Conservation (phyloP, 2,888 invertebrate species). For the Caenorhabditis sp. region DNA sequence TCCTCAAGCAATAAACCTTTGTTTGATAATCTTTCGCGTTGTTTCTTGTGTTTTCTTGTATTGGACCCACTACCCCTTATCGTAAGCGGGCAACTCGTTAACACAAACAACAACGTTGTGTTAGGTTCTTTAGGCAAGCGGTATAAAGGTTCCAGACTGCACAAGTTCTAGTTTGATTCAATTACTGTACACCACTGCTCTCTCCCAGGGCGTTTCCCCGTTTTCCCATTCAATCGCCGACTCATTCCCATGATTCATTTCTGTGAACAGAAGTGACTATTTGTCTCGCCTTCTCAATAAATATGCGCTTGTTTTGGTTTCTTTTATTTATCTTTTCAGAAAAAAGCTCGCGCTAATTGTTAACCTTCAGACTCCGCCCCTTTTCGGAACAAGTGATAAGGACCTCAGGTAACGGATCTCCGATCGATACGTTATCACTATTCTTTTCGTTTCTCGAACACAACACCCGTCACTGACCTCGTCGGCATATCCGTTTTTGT, state of each 20-base stretch:
- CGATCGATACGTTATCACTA: conserved; percentile 45
- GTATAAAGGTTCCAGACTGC: too few species aligned
- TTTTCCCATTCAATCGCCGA: background rate
- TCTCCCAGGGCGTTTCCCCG: background rate
- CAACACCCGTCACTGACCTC: conserved; percentile 33
- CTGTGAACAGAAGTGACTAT: conserved; percentile 20
- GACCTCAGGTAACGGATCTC: conserved; percentile 5
- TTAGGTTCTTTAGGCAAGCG: too few species aligned
- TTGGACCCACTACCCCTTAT: too few species aligned
- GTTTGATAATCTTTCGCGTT: too few species aligned
- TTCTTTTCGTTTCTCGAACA: conserved; percentile 43
- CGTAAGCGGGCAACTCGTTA: too few species aligned
- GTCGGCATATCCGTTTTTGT: conserved; percentile 46
- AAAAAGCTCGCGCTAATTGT: too few species aligned
- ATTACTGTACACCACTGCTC: too few species aligned
- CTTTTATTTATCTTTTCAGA: conserved; percentile 10
- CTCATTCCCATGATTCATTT: conserved; percentile 23
- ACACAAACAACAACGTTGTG: too few species aligned
- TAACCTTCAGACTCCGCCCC: background rate
- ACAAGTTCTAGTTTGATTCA: too few species aligned
- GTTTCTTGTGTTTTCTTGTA: too few species aligned
- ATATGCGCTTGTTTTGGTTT: conserved; percentile 47
- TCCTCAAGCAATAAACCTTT: too few species aligned
- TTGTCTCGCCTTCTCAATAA: conserved; percentile 26
- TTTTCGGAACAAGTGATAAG: background rate